Conservation (phyloP, 1,140 invertebrate genomes). For the Phymorhynchus buccinoides region DNA sequence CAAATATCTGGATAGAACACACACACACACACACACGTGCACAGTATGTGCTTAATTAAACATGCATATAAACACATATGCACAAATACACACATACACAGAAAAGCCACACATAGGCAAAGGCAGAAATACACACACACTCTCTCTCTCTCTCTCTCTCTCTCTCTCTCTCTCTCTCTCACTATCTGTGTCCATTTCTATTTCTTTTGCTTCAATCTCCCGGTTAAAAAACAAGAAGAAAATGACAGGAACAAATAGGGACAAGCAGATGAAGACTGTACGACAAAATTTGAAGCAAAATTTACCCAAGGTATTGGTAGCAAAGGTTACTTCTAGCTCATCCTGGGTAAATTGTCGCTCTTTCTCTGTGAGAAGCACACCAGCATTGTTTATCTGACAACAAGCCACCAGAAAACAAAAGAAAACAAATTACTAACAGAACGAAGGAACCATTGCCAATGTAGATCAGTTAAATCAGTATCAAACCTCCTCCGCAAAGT, state of each 20-base stretch:
- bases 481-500: too few species aligned
- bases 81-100: too few species aligned
- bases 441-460: too few species aligned
- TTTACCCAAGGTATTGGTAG: slow-evolving; percentile 75
- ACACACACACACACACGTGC: neutral
- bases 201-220: too few species aligned
- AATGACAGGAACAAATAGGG: neutral
- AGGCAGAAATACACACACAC: neutral
- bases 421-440: too few species aligned
- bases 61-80: too few species aligned
- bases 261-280: neutral
- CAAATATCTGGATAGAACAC: too few species aligned
- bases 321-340: slow-evolving; percentile 76
- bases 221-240: neutral
- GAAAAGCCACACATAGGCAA: too few species aligned
- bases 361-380: slow-evolving; percentile 73
- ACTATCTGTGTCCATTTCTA: too few species aligned
- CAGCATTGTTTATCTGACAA: slow-evolving; percentile 75
- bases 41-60: too few species aligned
- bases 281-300: neutral
- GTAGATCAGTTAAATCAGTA: too few species aligned
- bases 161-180: neutral
- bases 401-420: neutral
- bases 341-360: slow-evolving; percentile 70
- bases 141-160: neutral